Conservation (phyloP, 2,797 vertebrate species). For the Melanotaenia trifasciata region DNA sequence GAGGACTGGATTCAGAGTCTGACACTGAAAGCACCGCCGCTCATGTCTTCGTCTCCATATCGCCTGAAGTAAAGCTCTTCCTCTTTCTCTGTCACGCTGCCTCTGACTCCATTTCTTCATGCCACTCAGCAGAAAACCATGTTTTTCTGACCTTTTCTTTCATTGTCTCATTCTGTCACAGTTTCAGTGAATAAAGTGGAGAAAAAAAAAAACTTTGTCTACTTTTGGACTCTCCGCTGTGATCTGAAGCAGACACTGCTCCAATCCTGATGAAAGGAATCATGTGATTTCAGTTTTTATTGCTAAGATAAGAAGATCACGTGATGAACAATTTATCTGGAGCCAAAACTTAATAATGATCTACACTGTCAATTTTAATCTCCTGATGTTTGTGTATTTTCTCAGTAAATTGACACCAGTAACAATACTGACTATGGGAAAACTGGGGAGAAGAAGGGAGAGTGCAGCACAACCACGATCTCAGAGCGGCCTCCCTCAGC, state of each 20-base stretch:
- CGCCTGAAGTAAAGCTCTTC: background rate
- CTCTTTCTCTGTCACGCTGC: slow-evolving; percentile 3
- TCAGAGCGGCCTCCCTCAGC: too few relatives aligned
- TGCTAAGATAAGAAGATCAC: too few relatives aligned
- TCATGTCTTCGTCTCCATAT: background rate
- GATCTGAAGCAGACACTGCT: background rate
- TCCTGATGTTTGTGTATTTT: too few relatives aligned
- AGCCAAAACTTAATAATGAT: background rate
- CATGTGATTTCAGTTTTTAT: background rate
- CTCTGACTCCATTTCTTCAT: slow-evolving; percentile 5
- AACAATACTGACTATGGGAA: too few relatives aligned
- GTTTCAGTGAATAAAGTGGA: slow-evolving; percentile 19
- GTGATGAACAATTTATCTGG: background rate
- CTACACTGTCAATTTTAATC: background rate
- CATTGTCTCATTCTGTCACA: slow-evolving; percentile 1
- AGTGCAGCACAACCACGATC: too few relatives aligned
- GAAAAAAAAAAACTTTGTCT: background rate
- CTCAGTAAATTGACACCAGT: too few relatives aligned
- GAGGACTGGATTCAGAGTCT: slow-evolving; percentile 5
- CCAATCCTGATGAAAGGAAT: background rate
- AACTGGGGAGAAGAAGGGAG: too few relatives aligned
- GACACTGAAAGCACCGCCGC: slow-evolving; percentile 13
- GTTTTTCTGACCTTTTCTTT: slow-evolving; percentile 7
- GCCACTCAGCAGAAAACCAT: slow-evolving; percentile 3
- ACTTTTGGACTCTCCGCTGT: background rate